These are phyloP conservation scores for Meloidogyne floridensis DNA, from an alignment of 1,140 invertebrate species.

Conservation along the genomic window DNA sequence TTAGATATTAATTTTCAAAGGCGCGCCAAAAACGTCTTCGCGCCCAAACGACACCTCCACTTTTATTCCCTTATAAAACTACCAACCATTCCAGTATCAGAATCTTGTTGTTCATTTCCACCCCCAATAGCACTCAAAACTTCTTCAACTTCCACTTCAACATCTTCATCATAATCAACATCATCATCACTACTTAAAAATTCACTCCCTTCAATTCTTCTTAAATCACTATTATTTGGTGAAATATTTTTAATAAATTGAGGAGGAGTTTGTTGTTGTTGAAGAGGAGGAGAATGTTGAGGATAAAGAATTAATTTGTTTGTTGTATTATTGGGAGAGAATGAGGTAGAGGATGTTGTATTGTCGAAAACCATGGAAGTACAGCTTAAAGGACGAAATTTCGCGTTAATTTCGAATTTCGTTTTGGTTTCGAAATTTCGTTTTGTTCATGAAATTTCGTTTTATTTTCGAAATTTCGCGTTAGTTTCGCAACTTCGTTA, in stretches of 20 bases:
- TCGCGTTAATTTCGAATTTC: too few relatives aligned
- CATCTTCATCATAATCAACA: conserved; percentile 35
- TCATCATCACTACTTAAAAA: neutral
- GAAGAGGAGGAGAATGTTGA: conserved; percentile 15
- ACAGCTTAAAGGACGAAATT: neutral
- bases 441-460: too few relatives aligned
- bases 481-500: too few relatives aligned
- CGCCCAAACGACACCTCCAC: too few relatives aligned
- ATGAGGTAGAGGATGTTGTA: neutral
- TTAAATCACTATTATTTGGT: neutral
- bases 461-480: too few relatives aligned
- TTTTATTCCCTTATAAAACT: neutral
- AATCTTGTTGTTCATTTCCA: conserved; percentile 39
- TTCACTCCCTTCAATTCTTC: conserved; percentile 3
- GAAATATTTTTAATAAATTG: conserved; percentile 16
- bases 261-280: neutral
- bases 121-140: conserved; percentile 36
- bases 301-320: conserved; percentile 10
- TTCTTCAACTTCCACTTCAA: conserved; percentile 43
- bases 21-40: neutral
- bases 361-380: conserved; percentile 3
- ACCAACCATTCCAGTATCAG: conserved; percentile 53
- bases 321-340: conserved; percentile 30
- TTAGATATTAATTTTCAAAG: too few relatives aligned
- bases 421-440: neutral